These are phyloP conservation scores for Anniella stebbinsi DNA, from an alignment of 2,797 vertebrate species.

Conservation along the genomic window DNA sequence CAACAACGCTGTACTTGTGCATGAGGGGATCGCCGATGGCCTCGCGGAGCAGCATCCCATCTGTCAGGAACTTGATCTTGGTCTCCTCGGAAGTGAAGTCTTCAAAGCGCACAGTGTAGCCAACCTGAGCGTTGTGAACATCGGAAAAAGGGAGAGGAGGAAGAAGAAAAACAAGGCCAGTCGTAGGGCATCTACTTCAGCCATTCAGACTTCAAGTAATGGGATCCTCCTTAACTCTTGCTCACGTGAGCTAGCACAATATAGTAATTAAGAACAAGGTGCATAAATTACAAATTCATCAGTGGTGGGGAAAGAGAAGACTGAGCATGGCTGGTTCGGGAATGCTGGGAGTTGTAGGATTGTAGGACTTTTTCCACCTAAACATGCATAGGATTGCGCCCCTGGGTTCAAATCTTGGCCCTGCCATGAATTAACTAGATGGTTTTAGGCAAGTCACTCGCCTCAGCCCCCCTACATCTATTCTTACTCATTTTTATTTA, in stretches of 20 bases:
- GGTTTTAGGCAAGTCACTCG: not conserved
- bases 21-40: constrained; percentile 92
- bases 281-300: too few relatives aligned
- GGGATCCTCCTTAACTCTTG: too few relatives aligned
- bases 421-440: too few relatives aligned
- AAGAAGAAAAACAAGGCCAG: fast-evolving
- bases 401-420: not conserved
- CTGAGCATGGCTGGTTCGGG: too few relatives aligned
- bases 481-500: too few relatives aligned
- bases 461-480: not conserved
- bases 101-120: constrained; percentile 96
- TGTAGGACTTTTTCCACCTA: too few relatives aligned
- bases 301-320: too few relatives aligned
- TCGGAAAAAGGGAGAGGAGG: not conserved
- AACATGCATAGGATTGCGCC: too few relatives aligned
- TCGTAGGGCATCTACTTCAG: fast-evolving
- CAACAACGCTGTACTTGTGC: constrained; percentile 89
- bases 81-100: constrained; percentile 92
- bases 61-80: constrained; percentile 93
- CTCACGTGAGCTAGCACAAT: not conserved
- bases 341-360: too few relatives aligned
- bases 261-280: not conserved
- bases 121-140: constrained; percentile 83
- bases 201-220: fast-evolving
- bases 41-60: constrained; percentile 96